Percentiles rank a stretch among this genome's conserved stretches.
Conservation (phyloP, 2,797 vertebrate genomes). For the Psittacula derbiana region DNA sequence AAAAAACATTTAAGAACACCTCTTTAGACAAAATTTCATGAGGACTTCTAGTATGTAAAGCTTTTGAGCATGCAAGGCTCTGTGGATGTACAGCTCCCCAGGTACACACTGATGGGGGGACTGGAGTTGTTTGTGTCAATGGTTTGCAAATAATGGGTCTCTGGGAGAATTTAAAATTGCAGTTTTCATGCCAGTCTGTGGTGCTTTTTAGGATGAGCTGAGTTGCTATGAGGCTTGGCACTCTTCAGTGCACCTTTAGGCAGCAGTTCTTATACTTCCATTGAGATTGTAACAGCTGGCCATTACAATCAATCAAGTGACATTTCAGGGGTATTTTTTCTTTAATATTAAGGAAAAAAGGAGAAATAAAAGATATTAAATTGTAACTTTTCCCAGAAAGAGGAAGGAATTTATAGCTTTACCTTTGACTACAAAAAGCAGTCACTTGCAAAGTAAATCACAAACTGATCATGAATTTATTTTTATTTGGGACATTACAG, state of each 20-base stretch:
- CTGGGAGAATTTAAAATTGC: constrained; percentile 76
- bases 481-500: background rate
- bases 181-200: constrained; percentile 71
- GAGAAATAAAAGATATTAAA: constrained; percentile 54
- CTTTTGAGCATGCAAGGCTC: constrained; percentile 59
- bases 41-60: constrained; percentile 53
- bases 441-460: background rate
- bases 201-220: constrained; percentile 73
- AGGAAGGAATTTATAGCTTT: constrained; percentile 11
- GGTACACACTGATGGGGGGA: constrained; percentile 63
- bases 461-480: background rate
- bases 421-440: background rate
- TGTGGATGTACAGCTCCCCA: constrained; percentile 70
- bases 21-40: constrained; percentile 68
- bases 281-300: constrained; percentile 74
- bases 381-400: constrained; percentile 40
- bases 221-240: constrained; percentile 74
- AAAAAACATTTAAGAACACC: background rate
- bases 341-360: constrained; percentile 62
- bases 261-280: constrained; percentile 70
- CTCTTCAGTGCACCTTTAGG: constrained; percentile 74
- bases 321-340: constrained; percentile 66
- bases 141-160: constrained; percentile 80
- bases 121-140: constrained; percentile 74
- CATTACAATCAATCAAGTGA: constrained; percentile 74